Base-by-base conservation (phyloP, 2,113 vertebrate species). In the Entelurus aequoreus region DNA sequence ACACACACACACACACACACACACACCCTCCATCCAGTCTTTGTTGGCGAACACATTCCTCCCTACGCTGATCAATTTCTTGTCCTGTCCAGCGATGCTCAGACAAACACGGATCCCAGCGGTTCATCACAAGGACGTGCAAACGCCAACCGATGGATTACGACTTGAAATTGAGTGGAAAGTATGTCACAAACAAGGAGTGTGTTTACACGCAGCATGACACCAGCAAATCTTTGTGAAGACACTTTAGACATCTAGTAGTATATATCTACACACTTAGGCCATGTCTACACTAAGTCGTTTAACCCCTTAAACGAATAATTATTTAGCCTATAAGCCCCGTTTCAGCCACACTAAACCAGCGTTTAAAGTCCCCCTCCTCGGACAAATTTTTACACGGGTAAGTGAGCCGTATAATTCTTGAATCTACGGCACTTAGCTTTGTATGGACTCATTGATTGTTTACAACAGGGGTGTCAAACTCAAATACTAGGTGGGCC, bases 11-110 rank as follows among this genome's bases (percentile, higher is more conserved):
- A 57, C 82, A 60, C 81, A 71, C 81, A 65, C 77, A 61, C 82
- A 60, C 81, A 72, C 81, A 74, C 81, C 76, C 86, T 85, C 84
- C 76, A 82, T 78, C 77, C 81, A 85, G 79, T 66, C 65, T 79
- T 83, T 68, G 79, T 81, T 69, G 68, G 82, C 66, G 78, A 81
- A 82, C 82, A 85, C 79, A 77, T 84, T 84, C 81, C 82, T 85
- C 80, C 79, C 79, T 67, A 75, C 49, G 71, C 80, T 84, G 85
- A 87, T 87, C 85, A 88, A 87, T 88, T 88, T 80, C 75, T 86
- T 74, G 77, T 80, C 71, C 76, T 82, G 78, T 84, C 71, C 54
- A 47, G 71, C 37, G 8, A 50, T 61, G 63, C 58, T 62, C 65
- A 72, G 68, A 64, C 64, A 44, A 65, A 54, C 50, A 49, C 63